Conservation (phyloP, 1,140 invertebrate genomes). For the Drosophila watanabei region DNA sequence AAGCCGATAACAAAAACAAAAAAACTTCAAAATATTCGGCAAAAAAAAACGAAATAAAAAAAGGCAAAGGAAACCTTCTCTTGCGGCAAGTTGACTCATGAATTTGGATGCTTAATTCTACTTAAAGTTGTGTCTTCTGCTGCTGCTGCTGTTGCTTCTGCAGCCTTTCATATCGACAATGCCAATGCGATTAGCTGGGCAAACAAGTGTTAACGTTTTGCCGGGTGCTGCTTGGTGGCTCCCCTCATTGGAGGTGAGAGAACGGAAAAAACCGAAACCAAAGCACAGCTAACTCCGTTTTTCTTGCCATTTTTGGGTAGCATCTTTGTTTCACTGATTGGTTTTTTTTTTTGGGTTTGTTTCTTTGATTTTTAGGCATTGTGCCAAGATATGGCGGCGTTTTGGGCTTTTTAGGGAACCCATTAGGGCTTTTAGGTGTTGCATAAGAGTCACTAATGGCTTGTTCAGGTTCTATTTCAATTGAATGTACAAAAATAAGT, state of each 20-base stretch:
- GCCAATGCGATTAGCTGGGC: conserved; percentile 68
- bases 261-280: conserved; percentile 45
- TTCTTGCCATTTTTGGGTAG: conserved; percentile 76
- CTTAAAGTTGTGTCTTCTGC: conserved; percentile 59
- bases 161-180: conserved; percentile 57
- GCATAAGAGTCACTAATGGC: conserved; percentile 33
- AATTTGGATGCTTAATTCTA: conserved; percentile 81
- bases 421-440: conserved; percentile 41
- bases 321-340: conserved; percentile 68
- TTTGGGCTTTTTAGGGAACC: conserved; percentile 25
- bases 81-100: conserved; percentile 75
- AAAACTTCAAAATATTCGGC: conserved; percentile 30
- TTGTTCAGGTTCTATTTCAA: conserved; percentile 1
- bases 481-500: no score
- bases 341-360: conserved; percentile 23
- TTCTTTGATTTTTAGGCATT: conserved; percentile 54
- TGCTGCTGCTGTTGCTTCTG: conserved; percentile 41
- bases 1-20: conserved; percentile 16
- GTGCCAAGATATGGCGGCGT: conserved; percentile 57
- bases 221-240: conserved; percentile 64
- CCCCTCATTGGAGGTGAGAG: conserved; percentile 75
- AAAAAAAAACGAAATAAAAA: conserved; percentile 11
- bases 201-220: conserved; percentile 81
- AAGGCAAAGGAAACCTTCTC: conserved; percentile 52
- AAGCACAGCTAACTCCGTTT: conserved; percentile 33